Base-by-base conservation (phyloP, 2,113 vertebrate genomes). In the Apteryx owenii region DNA sequence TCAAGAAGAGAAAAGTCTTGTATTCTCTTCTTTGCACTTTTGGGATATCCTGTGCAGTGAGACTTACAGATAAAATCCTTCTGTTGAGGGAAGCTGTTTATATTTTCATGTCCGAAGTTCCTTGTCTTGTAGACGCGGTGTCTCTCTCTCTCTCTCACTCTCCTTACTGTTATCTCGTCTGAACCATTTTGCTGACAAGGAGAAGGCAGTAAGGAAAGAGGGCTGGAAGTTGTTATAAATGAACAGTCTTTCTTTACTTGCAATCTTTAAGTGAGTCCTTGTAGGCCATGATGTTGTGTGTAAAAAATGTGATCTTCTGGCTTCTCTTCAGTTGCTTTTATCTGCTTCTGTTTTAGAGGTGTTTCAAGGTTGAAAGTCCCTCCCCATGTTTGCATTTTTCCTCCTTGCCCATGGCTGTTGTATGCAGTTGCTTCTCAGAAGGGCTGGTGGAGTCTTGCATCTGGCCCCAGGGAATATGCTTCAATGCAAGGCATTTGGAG, bases 121-220 rank as follows among this genome's bases (percentile, higher is more conserved):
- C 79, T 90, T 94, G 50, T n/a, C 13, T 71, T 28, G 56, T 82
- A 51, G 29, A 82, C 29, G 26, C 12, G 8, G 14, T 77, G 61
- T 82, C 38, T 72, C 29, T 25, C 19, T 87, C 33, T 78, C n/a
- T 79, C 56, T 73, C 56, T 88, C 1, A 1, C 58, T 85, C 28
- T 89, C 42, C 54, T 71, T 89, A 7, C 58, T 72, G 58, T 85
- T 85, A n/a, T n/a, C 85, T 80, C 42, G 31, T 70, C 76, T 95
- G 88, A 90, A 56, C 76, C 71, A 70, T 83, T 95, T 95, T 96
- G 75, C 71, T 85, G 69, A 73, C 68, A 66, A 50, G 81, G 38
- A 73, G 54, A 85, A 77, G 20, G 40, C 91, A 70, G 25, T 44
- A 38, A 81, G 25, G 60, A 66, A 22, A 64, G 61, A 15, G 48